Base-by-base conservation (phyloP, 2,797 vertebrate species). In the Austrolebias charrua region DNA sequence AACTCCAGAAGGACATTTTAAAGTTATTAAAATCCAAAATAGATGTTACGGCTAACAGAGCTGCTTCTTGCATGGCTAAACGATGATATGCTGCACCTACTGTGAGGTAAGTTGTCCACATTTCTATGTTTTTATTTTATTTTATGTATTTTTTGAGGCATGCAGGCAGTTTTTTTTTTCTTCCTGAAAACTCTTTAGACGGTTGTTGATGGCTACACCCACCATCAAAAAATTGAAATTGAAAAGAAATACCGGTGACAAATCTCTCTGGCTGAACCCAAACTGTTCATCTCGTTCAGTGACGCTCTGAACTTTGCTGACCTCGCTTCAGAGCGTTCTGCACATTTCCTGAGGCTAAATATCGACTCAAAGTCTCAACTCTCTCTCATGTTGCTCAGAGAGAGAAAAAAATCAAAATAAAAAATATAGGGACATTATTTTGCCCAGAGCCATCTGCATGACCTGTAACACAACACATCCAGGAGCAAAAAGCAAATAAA, bases 221-320 rank as follows among this genome's bases (percentile, higher is more conserved):
- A 73, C 71, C 59, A 77, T 42, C 65, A 50, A 19, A 16, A n/a
- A 64, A 55, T 10, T 54, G 62, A 67, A 79, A 78, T 18, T 55
- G 71, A 62, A 72, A 47, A 79, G 68, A 75, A 78, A 78, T 71
- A 77, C 83, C 60, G 69, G 65, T 69, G 83, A 86, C 81, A 82
- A 82, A 84, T 55, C 81, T 84, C 71, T 75, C 60, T 61, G 20
- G 53, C 74, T 73, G 55, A 78, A 80, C 72, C 71, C 83, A 80
- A 86, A 78, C 55, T 19, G 63, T 71, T 75, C 78, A 57, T 77
- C 76, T 75, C 73, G 81, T 78, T 77, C 66, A 85, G 33, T 38
- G 66, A 84, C 64, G 28, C 76, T 76, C 64, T 84, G 79, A 88
- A 81, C 86, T 88, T 76, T 75, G 66, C 72, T 81, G 80, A 87